Evolutionary conservation across 2,888 invertebrate genomes (phyloP).

Genomic region (Folsomia manolachei): DNA sequence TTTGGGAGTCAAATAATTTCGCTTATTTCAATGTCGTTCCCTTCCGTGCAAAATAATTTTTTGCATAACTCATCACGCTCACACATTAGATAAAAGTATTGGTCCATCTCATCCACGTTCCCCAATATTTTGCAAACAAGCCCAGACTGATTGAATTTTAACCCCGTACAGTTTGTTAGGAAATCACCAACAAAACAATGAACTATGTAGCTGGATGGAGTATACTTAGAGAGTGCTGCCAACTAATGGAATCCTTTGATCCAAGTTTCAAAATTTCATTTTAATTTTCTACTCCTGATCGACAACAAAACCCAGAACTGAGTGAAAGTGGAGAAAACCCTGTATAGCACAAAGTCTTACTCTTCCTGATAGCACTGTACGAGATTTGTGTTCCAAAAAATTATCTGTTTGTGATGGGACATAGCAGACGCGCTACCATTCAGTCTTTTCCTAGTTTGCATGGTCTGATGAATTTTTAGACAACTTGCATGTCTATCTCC

Average conservation of each 20-base stretch:
- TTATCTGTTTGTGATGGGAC: not conserved
- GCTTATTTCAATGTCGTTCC: no score
- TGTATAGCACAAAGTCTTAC: no score
- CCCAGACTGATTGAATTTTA: no score
- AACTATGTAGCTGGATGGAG: no score
- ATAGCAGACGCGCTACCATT: not conserved
- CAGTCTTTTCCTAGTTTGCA: not conserved
- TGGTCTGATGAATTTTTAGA: not conserved
- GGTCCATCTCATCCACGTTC: no score
- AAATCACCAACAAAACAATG: not conserved
- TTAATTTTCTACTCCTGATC: not conserved
- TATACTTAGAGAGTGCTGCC: not conserved
- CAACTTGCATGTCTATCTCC: not conserved
- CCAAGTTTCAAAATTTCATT: slow-evolving; percentile 11
- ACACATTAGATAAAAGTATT: no score
- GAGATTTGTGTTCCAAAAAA: not conserved
- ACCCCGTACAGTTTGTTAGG: no score
- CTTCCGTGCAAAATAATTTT: no score
- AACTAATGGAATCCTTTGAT: slow-evolving; percentile 12
- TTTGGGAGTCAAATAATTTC: no score
- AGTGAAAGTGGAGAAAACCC: not conserved
- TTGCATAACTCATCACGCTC: no score
- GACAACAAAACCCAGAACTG: slow-evolving; percentile 6
- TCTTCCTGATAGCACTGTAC: no score
- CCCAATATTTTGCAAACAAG: no score